Percentiles rank a stretch among this genome's conserved stretches.
Evolutionary conservation across 2,797 vertebrate genomes (phyloP).

Genomic region (Phoeniculus purpureus): DNA sequence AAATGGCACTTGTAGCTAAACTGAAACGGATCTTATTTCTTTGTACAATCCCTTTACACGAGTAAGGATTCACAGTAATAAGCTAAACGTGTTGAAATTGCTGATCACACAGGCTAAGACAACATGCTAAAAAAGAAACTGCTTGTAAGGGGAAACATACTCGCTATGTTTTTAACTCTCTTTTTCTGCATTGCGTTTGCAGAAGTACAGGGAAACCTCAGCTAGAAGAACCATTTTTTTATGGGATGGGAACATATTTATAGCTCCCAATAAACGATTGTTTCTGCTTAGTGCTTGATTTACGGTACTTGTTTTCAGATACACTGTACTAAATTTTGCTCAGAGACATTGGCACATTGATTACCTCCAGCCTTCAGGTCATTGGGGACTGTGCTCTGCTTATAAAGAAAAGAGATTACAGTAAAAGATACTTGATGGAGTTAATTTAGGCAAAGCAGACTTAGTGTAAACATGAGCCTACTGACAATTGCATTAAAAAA

Average conservation of each 20-base stretch:
- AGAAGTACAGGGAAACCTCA: neutral
- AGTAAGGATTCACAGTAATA: neutral
- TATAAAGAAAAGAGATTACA: conserved; percentile 58
- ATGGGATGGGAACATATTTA: conserved; percentile 17
- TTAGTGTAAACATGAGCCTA: neutral
- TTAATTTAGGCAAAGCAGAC: conserved; percentile 50
- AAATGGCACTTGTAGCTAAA: conserved; percentile 5
- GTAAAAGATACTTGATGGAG: conserved; percentile 56
- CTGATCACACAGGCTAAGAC: neutral
- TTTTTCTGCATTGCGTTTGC: neutral
- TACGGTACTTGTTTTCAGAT: conserved; percentile 62
- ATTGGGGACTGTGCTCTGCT: conserved; percentile 31
- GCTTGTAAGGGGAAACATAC: neutral
- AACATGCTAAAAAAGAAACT: neutral
- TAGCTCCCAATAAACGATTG: conserved; percentile 22
- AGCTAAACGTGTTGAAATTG: neutral
- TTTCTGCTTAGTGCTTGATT: conserved; percentile 56
- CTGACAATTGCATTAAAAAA: conserved; percentile 43
- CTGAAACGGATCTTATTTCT: neutral
- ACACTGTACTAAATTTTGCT: conserved; percentile 50
- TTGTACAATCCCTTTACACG: neutral
- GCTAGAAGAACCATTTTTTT: conserved; percentile 6
- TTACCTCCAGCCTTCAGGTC: conserved; percentile 58
- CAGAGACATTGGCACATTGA: conserved; percentile 50
- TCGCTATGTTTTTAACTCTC: neutral